phyloP scores from a whole-genome alignment of 1,140 invertebrate genomes.

The Zaprionus taronus region DNA sequence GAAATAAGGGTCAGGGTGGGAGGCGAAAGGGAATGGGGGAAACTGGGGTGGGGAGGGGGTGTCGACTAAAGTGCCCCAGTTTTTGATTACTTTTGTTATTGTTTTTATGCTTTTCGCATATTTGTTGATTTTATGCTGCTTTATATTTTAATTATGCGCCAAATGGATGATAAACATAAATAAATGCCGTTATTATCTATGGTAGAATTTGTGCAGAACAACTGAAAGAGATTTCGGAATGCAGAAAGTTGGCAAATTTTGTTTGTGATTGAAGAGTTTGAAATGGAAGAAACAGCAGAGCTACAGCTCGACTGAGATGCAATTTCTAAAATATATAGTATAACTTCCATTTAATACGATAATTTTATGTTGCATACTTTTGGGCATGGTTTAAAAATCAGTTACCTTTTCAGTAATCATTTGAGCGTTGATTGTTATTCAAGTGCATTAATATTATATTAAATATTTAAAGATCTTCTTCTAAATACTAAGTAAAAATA shows the following conservation, averaged over 20 bases:
- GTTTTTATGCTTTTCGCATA: conserved; percentile 72
- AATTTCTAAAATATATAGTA: too few species aligned
- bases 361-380: too few species aligned
- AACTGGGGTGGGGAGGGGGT: conserved; percentile 1
- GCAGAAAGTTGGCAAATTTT: conserved; percentile 4
- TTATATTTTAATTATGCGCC: conserved; percentile 79
- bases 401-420: too few species aligned
- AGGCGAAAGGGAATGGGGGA: conserved; percentile 2
- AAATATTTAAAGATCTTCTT: too few species aligned
- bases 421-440: too few species aligned
- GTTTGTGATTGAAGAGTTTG: not conserved
- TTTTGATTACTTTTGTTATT: conserved; percentile 82
- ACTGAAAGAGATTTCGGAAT: not conserved
- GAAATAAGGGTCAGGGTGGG: not conserved
- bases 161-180: conserved; percentile 70
- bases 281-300: not conserved
- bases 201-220: not conserved
- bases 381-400: too few species aligned
- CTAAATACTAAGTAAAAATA: too few species aligned
- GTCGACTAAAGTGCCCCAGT: conserved; percentile 61
- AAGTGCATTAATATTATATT: too few species aligned
- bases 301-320: too few species aligned
- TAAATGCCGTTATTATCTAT: conserved; percentile 40
- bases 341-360: too few species aligned
- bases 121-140: conserved; percentile 73